Conservation (phyloP, 2,888 invertebrate species). For the Rutpela maculata region DNA sequence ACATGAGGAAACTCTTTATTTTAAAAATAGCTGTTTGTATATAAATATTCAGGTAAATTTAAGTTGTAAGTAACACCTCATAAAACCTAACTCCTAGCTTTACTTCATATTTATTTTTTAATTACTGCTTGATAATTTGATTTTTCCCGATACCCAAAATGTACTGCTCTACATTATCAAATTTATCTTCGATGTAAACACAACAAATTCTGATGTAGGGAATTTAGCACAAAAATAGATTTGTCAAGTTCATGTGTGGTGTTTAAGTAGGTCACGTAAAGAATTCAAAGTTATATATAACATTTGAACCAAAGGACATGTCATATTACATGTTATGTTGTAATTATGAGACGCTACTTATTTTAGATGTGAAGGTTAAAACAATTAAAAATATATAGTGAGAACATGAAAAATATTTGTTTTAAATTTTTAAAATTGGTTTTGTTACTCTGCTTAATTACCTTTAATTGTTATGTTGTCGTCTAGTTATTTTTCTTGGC, state of each 20-base stretch:
- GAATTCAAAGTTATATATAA: conserved; percentile 27
- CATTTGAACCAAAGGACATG: conserved; percentile 5
- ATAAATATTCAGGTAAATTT: background rate
- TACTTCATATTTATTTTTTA: background rate
- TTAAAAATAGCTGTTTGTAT: background rate
- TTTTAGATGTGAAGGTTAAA: conserved; percentile 15
- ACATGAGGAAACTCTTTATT: background rate
- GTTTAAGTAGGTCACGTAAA: conserved; percentile 31
- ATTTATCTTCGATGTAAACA: background rate
- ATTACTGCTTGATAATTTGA: background rate
- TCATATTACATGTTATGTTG: conserved; percentile 14
- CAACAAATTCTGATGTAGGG: background rate
- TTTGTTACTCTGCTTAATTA: background rate
- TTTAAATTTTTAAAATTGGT: background rate
- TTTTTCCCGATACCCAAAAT: background rate
- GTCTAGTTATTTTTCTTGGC: background rate
- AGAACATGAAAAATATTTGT: background rate
- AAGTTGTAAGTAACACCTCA: background rate
- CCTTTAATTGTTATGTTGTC: background rate
- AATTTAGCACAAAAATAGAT: conserved; percentile 30
- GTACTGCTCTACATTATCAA: background rate
- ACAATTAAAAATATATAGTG: conserved; percentile 22
- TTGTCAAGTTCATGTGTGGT: conserved; percentile 36
- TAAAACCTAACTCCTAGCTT: background rate
- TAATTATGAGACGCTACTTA: conserved; percentile 11